Percentiles rank a stretch among this genome's conserved stretches.
These are phyloP conservation scores for Pungitius pungitius DNA, from an alignment of 2,113 vertebrate genomes.

Conservation along the genomic window DNA sequence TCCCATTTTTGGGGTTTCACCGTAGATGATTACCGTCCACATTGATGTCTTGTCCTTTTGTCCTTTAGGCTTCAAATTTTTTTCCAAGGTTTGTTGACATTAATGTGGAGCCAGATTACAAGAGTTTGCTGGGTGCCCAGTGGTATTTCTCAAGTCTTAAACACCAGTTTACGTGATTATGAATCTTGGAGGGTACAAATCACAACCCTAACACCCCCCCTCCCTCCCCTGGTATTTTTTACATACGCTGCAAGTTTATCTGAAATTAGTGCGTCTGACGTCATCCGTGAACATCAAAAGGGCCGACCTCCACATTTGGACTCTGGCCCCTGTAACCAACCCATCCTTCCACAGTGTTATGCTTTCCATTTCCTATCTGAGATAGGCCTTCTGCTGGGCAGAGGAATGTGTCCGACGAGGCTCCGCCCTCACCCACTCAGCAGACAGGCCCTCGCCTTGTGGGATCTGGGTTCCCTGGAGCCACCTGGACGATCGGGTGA, in stretches of 20 bases:
- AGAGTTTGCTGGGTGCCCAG: background rate
- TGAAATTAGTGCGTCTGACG: no score
- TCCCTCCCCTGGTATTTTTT: background rate
- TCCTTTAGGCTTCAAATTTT: constrained; percentile 5
- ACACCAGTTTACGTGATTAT: background rate
- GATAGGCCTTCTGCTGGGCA: constrained; percentile 49
- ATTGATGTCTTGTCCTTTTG: background rate
- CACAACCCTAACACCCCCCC: background rate
- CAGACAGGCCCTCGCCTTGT: constrained; percentile 49
- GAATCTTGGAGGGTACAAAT: background rate
- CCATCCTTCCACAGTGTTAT: constrained; percentile 47
- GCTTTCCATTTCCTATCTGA: constrained; percentile 65
- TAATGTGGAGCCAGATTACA: background rate
- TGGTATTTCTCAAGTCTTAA: background rate
- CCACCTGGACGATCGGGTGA: constrained; percentile 67
- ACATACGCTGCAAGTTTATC: no score
- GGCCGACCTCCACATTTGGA: background rate
- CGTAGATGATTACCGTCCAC: constrained; percentile 16
- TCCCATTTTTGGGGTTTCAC: constrained; percentile 18
- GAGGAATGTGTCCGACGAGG: constrained; percentile 61
- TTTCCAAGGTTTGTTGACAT: constrained; percentile 2
- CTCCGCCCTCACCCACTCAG: constrained; percentile 58
- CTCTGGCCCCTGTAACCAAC: constrained; percentile 5
- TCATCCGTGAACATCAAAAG: background rate
- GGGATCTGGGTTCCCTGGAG: constrained; percentile 42